phyloP scores from a whole-genome alignment of 2,797 vertebrate species.

The Fundulus diaphanus region DNA sequence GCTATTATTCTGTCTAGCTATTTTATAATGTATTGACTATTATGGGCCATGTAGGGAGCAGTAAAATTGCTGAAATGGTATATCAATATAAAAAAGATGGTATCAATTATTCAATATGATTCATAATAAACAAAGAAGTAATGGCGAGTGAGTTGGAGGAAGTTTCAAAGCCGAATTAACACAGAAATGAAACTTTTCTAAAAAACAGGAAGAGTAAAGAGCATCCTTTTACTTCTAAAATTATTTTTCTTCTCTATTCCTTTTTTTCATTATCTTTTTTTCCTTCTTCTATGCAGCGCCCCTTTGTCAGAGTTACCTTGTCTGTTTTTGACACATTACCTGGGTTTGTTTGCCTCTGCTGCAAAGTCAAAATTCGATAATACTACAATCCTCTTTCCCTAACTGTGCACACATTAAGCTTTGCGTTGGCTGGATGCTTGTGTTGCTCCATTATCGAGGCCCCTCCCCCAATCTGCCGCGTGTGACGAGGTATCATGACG shows the following conservation, averaged over 20 bases:
- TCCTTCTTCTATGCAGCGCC: neutral
- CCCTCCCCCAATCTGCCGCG: constrained; percentile 29
- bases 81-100: neutral
- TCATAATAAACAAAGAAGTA: neutral
- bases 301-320: constrained; percentile 40
- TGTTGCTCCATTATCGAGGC: constrained; percentile 31
- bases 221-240: neutral
- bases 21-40: neutral
- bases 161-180: neutral
- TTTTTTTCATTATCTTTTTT: constrained; percentile 1
- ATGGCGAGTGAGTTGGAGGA: neutral
- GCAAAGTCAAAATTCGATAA: constrained; percentile 55
- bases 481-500: constrained; percentile 67
- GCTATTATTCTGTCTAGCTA: constrained; percentile 1
- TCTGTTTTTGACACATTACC: constrained; percentile 42
- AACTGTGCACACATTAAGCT: constrained; percentile 10
- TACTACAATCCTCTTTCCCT: constrained; percentile 40
- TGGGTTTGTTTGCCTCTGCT: constrained; percentile 26
- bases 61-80: constrained; percentile 1
- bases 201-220: neutral
- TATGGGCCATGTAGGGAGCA: constrained; percentile 5
- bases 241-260: constrained; percentile 12
- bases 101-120: neutral
- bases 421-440: constrained; percentile 28
- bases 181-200: neutral